These are phyloP conservation scores for Rhodophaea formosa DNA, from an alignment of 2,888 invertebrate species.

Conservation along the genomic window DNA sequence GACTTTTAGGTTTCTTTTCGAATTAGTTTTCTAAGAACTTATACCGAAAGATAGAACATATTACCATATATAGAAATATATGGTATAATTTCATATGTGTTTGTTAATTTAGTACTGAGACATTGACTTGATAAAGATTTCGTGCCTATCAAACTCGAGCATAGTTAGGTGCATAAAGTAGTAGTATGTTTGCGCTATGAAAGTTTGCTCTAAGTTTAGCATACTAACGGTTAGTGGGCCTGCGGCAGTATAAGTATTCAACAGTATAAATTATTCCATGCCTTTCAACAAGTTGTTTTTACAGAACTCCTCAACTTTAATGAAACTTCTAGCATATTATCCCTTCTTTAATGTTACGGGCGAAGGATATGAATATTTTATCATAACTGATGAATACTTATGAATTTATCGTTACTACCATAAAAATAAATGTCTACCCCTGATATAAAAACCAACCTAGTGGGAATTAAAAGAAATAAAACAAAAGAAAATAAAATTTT, in stretches of 20 bases:
- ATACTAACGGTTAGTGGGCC: conserved; percentile 1
- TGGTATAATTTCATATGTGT: no score
- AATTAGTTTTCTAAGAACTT: no score
- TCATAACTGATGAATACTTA: not conserved
- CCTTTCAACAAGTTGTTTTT: conserved; percentile 24
- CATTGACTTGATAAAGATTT: no score
- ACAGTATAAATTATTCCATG: conserved; percentile 24
- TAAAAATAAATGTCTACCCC: conserved; percentile 21
- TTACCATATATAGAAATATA: no score
- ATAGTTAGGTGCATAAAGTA: not conserved
- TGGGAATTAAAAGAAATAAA: conserved; percentile 60
- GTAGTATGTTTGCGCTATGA: not conserved
- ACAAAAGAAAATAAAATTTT: conserved; percentile 76
- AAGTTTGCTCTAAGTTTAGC: conserved; percentile 2
- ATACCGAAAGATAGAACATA: no score
- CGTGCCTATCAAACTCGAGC: not conserved
- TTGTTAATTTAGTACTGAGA: no score
- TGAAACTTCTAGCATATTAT: conserved; percentile 20
- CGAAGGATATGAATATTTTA: conserved; percentile 23
- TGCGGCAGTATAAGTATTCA: conserved; percentile 18
- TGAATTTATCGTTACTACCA: not conserved
- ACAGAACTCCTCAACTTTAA: conserved; percentile 23
- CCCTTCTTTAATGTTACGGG: conserved; percentile 15
- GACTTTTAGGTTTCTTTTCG: no score
- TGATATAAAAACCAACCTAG: conserved; percentile 23